These are phyloP conservation scores for Sminthurides aquaticus DNA, from an alignment of 2,888 invertebrate genomes.

Conservation along the genomic window DNA sequence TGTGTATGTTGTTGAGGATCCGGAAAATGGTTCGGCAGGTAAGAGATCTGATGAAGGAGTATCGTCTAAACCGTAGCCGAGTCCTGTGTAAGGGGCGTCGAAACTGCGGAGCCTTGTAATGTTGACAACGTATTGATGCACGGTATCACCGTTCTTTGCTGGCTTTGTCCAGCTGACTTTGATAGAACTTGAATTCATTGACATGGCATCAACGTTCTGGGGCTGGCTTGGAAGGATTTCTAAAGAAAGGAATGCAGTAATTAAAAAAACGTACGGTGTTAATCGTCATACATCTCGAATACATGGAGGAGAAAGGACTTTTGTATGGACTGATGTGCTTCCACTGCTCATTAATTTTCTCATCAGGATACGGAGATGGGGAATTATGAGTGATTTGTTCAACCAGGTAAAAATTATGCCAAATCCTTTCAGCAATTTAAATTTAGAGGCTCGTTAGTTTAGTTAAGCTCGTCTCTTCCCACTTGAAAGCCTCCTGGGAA, in stretches of 20 bases:
- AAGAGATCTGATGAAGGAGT: constrained; percentile 1
- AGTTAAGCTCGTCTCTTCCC: too few relatives aligned
- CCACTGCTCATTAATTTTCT: constrained; percentile 5
- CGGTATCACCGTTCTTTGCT: constrained; percentile 56
- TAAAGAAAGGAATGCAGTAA: constrained; percentile 45
- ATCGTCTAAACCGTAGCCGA: constrained; percentile 30
- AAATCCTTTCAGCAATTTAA: too few relatives aligned
- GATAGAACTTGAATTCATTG: constrained; percentile 63
- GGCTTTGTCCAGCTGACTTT: constrained; percentile 66
- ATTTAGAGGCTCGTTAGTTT: too few relatives aligned
- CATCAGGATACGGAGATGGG: not conserved
- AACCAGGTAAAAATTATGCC: too few relatives aligned
- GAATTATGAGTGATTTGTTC: too few relatives aligned
- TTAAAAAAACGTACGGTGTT: constrained; percentile 1
- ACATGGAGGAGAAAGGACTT: too few relatives aligned
- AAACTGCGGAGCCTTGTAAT: constrained; percentile 63
- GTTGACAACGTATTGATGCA: constrained; percentile 63
- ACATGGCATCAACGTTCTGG: constrained; percentile 62
- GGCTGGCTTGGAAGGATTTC: constrained; percentile 70
- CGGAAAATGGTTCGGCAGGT: constrained; percentile 1
- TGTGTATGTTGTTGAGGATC: not conserved
- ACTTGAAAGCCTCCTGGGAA: too few relatives aligned
- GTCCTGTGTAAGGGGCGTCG: constrained; percentile 48
- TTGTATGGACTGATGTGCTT: too few relatives aligned
- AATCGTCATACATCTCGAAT: too few relatives aligned